Evolutionary conservation across 2,888 invertebrate species (phyloP).

Genomic region (Drosophila fungiperda): DNA sequence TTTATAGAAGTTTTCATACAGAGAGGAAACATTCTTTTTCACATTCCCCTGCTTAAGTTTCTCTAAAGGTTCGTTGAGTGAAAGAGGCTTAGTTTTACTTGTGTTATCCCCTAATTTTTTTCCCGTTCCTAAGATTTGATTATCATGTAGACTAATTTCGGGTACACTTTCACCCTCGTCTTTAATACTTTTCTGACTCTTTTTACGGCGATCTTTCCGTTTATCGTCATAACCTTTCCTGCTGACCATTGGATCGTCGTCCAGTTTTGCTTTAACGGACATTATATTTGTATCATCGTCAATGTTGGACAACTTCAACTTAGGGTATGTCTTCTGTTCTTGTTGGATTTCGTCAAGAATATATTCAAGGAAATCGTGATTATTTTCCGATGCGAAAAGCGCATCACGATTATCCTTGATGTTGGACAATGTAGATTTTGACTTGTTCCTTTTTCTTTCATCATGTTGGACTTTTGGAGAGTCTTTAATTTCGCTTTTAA

Average conservation of each 20-base stretch:
- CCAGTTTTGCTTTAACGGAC: background rate
- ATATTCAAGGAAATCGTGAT: background rate
- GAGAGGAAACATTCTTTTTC: background rate
- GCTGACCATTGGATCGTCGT: background rate
- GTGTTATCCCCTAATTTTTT: background rate
- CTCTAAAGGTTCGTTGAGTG: slow-evolving; percentile 8
- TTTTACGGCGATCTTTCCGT: background rate
- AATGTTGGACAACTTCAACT: background rate
- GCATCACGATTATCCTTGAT: background rate
- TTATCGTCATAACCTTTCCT: background rate
- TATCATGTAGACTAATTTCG: background rate
- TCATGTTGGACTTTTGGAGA: background rate
- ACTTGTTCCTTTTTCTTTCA: background rate
- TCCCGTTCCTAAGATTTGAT: background rate
- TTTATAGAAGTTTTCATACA: background rate
- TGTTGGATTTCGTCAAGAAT: background rate
- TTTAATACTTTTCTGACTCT: background rate
- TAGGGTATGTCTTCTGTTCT: background rate
- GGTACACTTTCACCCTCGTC: background rate
- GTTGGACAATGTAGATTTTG: background rate
- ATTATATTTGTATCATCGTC: background rate
- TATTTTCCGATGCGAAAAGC: background rate
- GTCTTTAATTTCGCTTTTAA: background rate
- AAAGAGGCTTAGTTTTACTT: background rate
- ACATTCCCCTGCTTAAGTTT: background rate